Conservation (phyloP, 2,888 invertebrate species). For the Lasius platythorax region DNA sequence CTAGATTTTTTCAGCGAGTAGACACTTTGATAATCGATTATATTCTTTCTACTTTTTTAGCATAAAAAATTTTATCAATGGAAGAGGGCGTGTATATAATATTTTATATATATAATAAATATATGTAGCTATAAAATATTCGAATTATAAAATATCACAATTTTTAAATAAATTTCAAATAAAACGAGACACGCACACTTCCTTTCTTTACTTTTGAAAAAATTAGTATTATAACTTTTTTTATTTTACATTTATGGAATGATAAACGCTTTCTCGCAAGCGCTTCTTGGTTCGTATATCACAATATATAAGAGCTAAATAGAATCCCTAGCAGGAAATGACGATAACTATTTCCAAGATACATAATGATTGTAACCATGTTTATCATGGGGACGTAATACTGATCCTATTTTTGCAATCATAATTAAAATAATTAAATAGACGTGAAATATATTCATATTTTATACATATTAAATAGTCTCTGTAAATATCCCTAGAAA, state of each 20-base stretch:
- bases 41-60: background rate
- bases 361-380: conserved; percentile 65
- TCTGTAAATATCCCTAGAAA: background rate
- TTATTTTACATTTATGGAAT: background rate
- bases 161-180: conserved; percentile 13
- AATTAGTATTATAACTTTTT: background rate
- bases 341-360: conserved; percentile 65
- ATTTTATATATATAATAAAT: background rate
- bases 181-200: background rate
- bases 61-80: background rate
- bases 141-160: background rate
- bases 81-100: background rate
- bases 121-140: background rate
- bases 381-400: conserved; percentile 75
- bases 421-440: background rate
- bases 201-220: background rate
- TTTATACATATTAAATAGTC: background rate
- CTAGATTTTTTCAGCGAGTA: background rate
- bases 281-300: background rate
- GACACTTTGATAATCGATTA: background rate
- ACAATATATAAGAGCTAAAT: conserved; percentile 48
- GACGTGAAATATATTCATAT: background rate
- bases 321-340: conserved; percentile 61
- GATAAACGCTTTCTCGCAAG: conserved; percentile 59
- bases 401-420: conserved; percentile 72